These are phyloP conservation scores for Cephalopholis sonnerati DNA, from an alignment of 2,113 vertebrate species.

Conservation along the genomic window DNA sequence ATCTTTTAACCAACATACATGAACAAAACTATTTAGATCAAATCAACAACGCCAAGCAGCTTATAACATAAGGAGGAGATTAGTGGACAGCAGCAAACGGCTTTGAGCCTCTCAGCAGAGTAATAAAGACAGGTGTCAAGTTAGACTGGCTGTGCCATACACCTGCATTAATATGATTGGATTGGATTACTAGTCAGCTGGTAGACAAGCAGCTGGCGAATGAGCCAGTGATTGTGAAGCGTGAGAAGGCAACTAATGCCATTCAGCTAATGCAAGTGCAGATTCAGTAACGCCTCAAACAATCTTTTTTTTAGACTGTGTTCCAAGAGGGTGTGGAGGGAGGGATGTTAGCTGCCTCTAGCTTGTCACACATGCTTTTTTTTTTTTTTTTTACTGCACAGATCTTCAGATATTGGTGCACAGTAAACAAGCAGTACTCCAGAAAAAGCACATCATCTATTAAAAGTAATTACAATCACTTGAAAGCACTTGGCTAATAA, in stretches of 20 bases:
- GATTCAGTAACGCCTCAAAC: not conserved
- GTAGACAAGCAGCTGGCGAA: slow-evolving; percentile 7
- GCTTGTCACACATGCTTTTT: slow-evolving; percentile 6
- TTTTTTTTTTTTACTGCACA: slow-evolving; percentile 3
- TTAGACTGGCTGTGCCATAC: not conserved
- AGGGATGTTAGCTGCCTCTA: not conserved
- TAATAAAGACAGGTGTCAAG: not conserved
- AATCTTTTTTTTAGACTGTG: not conserved
- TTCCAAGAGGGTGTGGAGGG: not conserved
- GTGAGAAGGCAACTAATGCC: not conserved
- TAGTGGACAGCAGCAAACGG: not conserved
- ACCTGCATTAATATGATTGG: not conserved
- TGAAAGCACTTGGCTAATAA: not conserved
- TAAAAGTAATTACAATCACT: slow-evolving; percentile 9
- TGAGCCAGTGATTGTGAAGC: slow-evolving; percentile 3
- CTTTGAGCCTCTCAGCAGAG: not conserved
- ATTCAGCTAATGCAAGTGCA: slow-evolving; percentile 4
- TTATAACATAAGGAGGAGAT: not conserved
- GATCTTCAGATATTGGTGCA: not conserved
- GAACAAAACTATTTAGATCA: not conserved
- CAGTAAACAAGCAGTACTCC: not conserved
- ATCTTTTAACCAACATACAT: slow-evolving; percentile 14
- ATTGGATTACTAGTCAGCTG: not conserved
- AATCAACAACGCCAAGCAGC: slow-evolving; percentile 9
- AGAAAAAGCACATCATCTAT: not conserved